Percentiles rank a stretch among this genome's conserved stretches.
Evolutionary conservation across 2,797 vertebrate genomes (phyloP).

Genomic region (Syngnathus acus): DNA sequence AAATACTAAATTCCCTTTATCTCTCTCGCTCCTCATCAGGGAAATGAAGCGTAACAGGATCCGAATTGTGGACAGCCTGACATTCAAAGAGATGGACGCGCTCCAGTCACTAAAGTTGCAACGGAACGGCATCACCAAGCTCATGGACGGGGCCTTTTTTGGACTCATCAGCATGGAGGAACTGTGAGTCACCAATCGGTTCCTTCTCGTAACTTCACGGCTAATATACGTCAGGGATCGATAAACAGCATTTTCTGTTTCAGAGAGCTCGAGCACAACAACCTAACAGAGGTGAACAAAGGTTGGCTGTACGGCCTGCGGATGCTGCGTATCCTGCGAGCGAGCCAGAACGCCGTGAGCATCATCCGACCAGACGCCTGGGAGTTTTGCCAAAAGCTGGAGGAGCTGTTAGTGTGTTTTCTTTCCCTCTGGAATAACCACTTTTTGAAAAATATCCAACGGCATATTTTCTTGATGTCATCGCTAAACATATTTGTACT

Average conservation of each 20-base stretch:
- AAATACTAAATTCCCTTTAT: not conserved
- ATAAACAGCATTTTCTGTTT: conserved; percentile 15
- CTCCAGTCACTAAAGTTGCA: conserved; percentile 93
- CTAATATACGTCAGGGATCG: not conserved
- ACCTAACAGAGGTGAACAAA: conserved; percentile 93
- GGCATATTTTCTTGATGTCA: not conserved
- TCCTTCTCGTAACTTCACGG: not conserved
- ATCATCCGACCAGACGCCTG: conserved; percentile 89
- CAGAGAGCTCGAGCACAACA: conserved; percentile 94
- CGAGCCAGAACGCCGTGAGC: conserved; percentile 85
- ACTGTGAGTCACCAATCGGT: conserved; percentile 74
- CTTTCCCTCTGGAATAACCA: conserved; percentile 6
- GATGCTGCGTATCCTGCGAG: conserved; percentile 80
- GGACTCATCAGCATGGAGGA: conserved; percentile 94
- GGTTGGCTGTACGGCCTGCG: conserved; percentile 94
- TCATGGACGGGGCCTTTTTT: conserved; percentile 97
- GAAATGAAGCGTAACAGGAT: conserved; percentile 95
- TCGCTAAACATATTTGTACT: conserved; percentile 7
- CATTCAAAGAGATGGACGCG: conserved; percentile 93
- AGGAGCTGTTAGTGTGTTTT: conserved; percentile 84
- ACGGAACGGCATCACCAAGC: conserved; percentile 86
- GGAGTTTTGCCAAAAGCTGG: conserved; percentile 95
- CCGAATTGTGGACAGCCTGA: conserved; percentile 89
- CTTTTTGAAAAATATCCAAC: not conserved
- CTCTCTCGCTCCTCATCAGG: conserved; percentile 52